Base-by-base conservation (phyloP, 2,888 invertebrate genomes). In the Rhabditophanes sp. region DNA sequence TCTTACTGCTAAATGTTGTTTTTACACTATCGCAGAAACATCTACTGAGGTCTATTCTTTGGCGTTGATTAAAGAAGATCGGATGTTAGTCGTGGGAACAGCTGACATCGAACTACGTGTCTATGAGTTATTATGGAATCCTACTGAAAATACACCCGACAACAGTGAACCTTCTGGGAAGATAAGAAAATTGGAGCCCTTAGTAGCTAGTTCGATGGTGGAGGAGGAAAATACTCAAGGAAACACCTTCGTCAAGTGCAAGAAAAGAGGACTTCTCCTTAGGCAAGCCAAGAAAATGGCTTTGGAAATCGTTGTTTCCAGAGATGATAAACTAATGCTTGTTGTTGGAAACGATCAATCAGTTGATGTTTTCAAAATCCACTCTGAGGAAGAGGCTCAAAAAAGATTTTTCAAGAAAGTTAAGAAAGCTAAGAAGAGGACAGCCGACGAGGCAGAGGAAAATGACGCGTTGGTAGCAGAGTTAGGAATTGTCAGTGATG, bases 1-100 rank as follows among this genome's bases (percentile, higher is more conserved):
- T 67, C 72, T 93, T 46, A 79, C 82, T 48, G 84, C 84, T 4
- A 81, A 85, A 55, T 81, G 84, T 61, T 93, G 90, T 66, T 93
- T 93, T 61, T 82, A 82, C 67, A 93, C 93, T 3, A 71, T 96
- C 30, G 78, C 82, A 24, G 87, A 83, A 25, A 69, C 68, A 43
- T 53, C 66, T 20, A 65, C 66, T 41, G 71, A 71, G 63, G 87
- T 90, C 15, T 87, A 87, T 81, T 77, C 79, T 25, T 75, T 88
- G 59, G 74, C 76, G 20, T 68, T 88, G 27, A 66, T 81, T 18
- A 78, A 78, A 59, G 74, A 82, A 56, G 82, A 81, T 57, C 73
- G 75, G 29, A 78, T 81, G 54, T 69, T 93, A 53, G 75, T 90
- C n/a, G 80, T 83, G 6, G 90, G 87, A 12, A 78, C 79, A 47